phyloP scores from a whole-genome alignment of 2,888 invertebrate genomes.

The Rhagonycha lutea region DNA sequence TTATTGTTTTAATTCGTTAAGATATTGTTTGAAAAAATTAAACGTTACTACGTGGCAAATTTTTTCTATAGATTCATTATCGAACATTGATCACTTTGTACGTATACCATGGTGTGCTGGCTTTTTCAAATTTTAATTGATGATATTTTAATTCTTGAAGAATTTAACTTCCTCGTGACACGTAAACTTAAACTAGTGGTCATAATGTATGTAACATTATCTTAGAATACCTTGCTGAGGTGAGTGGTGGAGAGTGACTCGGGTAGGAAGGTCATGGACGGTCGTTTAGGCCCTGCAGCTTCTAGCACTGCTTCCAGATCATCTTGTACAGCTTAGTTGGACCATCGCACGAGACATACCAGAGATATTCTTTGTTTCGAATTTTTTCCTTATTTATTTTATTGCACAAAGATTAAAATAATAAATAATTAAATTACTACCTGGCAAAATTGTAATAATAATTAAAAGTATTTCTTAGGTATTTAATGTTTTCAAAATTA shows the following conservation, averaged over 20 bases:
- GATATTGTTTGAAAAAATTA: background rate
- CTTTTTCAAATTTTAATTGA: background rate
- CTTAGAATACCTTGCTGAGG: conserved; percentile 28
- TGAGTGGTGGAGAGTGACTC: conserved; percentile 36
- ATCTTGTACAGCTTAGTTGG: conserved; percentile 28
- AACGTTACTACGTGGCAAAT: background rate
- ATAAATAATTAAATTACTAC: background rate
- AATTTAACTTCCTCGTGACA: background rate
- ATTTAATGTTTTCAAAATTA: no score
- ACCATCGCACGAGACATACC: conserved; percentile 25
- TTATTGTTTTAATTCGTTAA: background rate
- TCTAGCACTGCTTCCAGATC: conserved; percentile 43
- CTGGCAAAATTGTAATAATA: background rate
- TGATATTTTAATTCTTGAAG: background rate
- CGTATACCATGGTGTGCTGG: background rate
- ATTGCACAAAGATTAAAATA: background rate
- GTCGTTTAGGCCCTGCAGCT: conserved; percentile 46
- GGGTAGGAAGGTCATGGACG: conserved; percentile 54
- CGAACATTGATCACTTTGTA: background rate
- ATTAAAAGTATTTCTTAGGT: no score
- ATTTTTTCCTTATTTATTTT: background rate
- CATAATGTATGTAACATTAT: conserved; percentile 23
- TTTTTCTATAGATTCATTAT: background rate
- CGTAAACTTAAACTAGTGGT: conserved; percentile 2
- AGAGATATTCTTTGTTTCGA: conserved; percentile 4